These are phyloP conservation scores for Elegia similella DNA, from an alignment of 2,888 invertebrate genomes.

Conservation along the genomic window DNA sequence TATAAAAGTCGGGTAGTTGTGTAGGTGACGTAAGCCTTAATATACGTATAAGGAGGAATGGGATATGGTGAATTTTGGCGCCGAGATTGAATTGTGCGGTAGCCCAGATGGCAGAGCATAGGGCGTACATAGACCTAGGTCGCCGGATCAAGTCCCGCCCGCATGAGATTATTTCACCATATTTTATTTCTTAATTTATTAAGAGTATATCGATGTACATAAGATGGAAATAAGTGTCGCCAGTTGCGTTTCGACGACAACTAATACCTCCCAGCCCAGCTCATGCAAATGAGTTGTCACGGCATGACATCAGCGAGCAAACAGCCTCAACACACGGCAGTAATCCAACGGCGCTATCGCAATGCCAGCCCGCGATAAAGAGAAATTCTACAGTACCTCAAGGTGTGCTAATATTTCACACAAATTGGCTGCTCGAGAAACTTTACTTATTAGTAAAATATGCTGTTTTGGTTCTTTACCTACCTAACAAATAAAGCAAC, in stretches of 20 bases:
- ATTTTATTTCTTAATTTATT: no score
- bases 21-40: no score
- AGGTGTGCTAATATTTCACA: not conserved
- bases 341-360: not conserved
- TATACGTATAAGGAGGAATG: no score
- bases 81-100: no score
- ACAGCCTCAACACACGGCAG: not conserved
- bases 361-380: not conserved
- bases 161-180: no score
- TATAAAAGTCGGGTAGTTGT: no score
- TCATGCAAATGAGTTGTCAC: not conserved
- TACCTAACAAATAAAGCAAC: not conserved
- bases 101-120: no score
- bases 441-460: not conserved
- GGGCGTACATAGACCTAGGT: no score
- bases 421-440: not conserved
- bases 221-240: not conserved
- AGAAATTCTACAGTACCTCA: not conserved
- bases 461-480: not conserved
- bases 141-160: no score
- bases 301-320: not conserved
- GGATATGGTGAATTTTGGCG: no score
- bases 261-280: not conserved
- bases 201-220: no score
- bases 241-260: not conserved